Conservation (phyloP, 1,140 invertebrate species). For the Caenorhabditis briggsae region DNA sequence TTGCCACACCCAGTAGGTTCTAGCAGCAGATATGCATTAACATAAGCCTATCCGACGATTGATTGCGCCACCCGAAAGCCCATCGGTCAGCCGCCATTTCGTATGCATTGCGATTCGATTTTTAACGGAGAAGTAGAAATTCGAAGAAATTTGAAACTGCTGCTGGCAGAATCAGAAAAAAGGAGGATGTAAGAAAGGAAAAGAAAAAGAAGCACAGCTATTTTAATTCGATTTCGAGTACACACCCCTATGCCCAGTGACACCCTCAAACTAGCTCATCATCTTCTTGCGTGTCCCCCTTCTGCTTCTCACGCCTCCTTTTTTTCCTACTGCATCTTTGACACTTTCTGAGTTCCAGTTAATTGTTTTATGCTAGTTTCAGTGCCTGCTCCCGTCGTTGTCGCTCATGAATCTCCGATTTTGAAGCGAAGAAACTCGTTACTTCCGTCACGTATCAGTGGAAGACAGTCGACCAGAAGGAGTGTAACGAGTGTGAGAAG, state of each 20-base stretch:
- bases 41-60: constrained; percentile 1
- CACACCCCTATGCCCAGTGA: neutral
- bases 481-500: constrained; percentile 52
- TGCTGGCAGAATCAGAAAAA: neutral
- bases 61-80: constrained; percentile 32
- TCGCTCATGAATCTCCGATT: constrained; percentile 28
- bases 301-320: constrained; percentile 12
- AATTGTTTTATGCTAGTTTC: neutral
- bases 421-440: constrained; percentile 63
- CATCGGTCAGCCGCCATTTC: constrained; percentile 23
- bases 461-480: constrained; percentile 62
- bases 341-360: neutral
- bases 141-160: constrained; percentile 48
- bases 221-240: constrained; percentile 46
- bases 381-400: constrained; percentile 28
- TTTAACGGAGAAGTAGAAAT: constrained; percentile 5
- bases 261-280: constrained; percentile 32
- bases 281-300: neutral
- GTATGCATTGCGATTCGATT: constrained; percentile 36
- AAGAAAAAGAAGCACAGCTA: neutral
- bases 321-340: too few species aligned
- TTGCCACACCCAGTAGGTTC: neutral
- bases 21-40: neutral
- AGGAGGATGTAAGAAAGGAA: neutral
- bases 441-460: constrained; percentile 63